Percentiles rank a stretch among this genome's conserved stretches.
Evolutionary conservation across 2,888 invertebrate genomes (phyloP).

Genomic region (Drosophila silvestris): DNA sequence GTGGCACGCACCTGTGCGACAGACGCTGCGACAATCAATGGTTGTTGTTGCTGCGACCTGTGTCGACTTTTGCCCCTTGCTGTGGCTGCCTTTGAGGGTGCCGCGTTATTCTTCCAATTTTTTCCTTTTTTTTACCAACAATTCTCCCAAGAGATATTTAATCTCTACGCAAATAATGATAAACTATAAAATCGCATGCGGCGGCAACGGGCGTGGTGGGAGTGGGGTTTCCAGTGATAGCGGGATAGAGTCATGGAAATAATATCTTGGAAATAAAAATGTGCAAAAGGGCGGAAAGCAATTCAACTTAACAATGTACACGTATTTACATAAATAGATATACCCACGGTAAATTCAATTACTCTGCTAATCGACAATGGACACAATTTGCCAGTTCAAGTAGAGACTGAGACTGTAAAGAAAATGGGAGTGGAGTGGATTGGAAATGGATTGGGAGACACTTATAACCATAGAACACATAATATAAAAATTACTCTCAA

Average conservation of each 20-base stretch:
- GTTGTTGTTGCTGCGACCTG: slow-evolving; percentile 43
- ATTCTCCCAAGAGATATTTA: slow-evolving; percentile 71
- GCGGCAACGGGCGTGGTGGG: slow-evolving; percentile 12
- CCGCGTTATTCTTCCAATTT: slow-evolving; percentile 21
- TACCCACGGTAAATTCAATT: slow-evolving; percentile 71
- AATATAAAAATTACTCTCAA: no score
- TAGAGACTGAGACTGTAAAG: background rate
- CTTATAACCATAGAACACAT: background rate
- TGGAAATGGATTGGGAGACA: background rate
- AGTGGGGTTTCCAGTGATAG: background rate
- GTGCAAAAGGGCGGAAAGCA: slow-evolving; percentile 80
- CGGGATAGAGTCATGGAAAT: slow-evolving; percentile 38
- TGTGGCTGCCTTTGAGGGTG: slow-evolving; percentile 31
- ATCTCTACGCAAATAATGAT: slow-evolving; percentile 79
- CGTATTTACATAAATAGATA: slow-evolving; percentile 79
- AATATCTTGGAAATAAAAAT: slow-evolving; percentile 75
- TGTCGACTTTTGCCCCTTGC: slow-evolving; percentile 51
- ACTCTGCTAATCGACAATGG: slow-evolving; percentile 61
- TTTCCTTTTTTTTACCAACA: slow-evolving; percentile 12
- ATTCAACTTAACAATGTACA: slow-evolving; percentile 82
- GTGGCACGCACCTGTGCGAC: slow-evolving; percentile 69
- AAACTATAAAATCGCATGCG: slow-evolving; percentile 78
- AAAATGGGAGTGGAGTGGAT: background rate
- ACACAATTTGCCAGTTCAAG: slow-evolving; percentile 33
- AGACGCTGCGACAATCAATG: slow-evolving; percentile 67